phyloP scores from a whole-genome alignment of 2,888 invertebrate genomes.

The Antheraea assamensis region DNA sequence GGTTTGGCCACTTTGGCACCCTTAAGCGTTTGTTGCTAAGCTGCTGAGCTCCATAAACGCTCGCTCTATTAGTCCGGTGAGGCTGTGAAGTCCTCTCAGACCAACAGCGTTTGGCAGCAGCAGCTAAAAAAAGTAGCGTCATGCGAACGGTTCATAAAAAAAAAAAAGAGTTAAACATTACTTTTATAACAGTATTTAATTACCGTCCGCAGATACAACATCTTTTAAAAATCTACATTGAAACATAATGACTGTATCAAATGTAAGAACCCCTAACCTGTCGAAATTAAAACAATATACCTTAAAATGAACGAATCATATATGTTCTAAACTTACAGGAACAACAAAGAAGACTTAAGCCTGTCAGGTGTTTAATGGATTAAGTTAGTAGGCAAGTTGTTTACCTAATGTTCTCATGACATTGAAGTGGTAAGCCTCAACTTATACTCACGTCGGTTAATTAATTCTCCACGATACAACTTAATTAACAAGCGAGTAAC shows the following conservation, averaged over 20 bases:
- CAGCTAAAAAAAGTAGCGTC: no score
- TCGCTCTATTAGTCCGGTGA: no score
- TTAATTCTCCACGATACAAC: constrained; percentile 7
- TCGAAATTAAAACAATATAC: neutral
- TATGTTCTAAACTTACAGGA: neutral
- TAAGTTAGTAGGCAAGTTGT: constrained; percentile 11
- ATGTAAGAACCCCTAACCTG: neutral
- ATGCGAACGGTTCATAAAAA: neutral
- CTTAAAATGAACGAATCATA: neutral
- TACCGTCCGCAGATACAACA: neutral
- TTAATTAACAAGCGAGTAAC: neutral
- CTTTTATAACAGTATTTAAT: neutral
- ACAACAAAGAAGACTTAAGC: neutral
- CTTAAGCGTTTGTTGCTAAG: no score
- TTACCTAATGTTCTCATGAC: constrained; percentile 9
- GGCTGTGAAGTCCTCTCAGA: no score
- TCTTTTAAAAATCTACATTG: neutral
- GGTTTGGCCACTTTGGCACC: no score
- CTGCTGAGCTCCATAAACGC: no score
- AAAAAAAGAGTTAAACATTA: neutral
- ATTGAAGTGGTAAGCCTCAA: constrained; percentile 16
- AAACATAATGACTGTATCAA: neutral
- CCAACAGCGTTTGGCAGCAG: no score
- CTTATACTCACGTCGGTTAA: constrained; percentile 7
- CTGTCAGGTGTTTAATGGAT: constrained; percentile 14